Evolutionary conservation across 2,113 vertebrate species (phyloP).

Genomic region (Physeter macrocephalus): DNA sequence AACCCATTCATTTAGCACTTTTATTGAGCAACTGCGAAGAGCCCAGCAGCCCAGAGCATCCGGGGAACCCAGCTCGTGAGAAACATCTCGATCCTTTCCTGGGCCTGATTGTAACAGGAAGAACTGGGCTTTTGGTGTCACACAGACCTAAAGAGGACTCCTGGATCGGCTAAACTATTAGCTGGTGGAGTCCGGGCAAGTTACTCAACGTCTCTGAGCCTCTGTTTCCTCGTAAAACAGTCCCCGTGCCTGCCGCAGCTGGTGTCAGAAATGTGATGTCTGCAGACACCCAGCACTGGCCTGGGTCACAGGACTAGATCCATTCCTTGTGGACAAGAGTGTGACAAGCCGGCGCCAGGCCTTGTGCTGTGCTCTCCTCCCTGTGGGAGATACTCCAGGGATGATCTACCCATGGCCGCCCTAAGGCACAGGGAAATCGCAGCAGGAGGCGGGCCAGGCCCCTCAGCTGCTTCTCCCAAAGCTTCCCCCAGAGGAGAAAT

Average conservation of each 20-base stretch:
- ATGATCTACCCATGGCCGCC: fast-evolving
- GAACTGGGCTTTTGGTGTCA: background rate
- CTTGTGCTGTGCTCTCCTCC: fast-evolving
- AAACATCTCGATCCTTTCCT: fast-evolving
- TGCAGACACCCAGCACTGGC: fast-evolving
- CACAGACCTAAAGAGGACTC: fast-evolving
- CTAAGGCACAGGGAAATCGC: background rate
- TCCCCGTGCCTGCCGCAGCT: fast-evolving
- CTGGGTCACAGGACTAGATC: no score
- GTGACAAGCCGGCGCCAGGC: background rate
- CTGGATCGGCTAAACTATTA: background rate
- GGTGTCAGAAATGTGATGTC: fast-evolving
- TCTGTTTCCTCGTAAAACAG: background rate
- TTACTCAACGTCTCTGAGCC: background rate
- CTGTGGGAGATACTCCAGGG: fast-evolving
- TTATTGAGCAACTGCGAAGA: background rate
- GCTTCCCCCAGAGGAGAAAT: background rate
- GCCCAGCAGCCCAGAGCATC: background rate
- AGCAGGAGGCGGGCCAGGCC: background rate
- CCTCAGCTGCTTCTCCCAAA: background rate
- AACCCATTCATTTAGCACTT: background rate
- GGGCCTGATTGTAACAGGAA: fast-evolving
- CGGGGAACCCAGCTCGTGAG: fast-evolving
- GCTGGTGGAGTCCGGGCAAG: background rate
- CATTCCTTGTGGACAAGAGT: fast-evolving